Conservation (phyloP, 2,888 invertebrate species). For the Lasioglossum oenotherae region DNA sequence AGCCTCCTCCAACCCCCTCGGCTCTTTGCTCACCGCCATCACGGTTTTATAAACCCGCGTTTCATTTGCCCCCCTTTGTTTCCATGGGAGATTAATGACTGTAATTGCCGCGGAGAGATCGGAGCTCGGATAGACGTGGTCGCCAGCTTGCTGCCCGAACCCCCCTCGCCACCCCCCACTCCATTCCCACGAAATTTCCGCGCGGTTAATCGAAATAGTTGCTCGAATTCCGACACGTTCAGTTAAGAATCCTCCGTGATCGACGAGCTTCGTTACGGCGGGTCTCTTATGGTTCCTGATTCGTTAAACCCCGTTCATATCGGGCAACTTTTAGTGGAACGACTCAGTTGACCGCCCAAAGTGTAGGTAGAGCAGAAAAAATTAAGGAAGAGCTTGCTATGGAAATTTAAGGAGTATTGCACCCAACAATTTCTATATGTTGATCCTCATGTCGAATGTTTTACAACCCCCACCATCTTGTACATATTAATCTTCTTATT, state of each 20-base stretch:
- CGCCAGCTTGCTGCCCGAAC: not conserved
- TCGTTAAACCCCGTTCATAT: not conserved
- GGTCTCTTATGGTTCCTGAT: not conserved
- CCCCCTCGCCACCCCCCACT: not conserved
- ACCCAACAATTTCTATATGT: too few species aligned
- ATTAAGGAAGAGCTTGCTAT: too few species aligned
- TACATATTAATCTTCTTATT: too few species aligned
- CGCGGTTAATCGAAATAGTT: conserved; percentile 14
- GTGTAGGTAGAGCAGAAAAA: not conserved
- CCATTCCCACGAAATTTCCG: not conserved
- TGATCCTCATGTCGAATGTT: too few species aligned
- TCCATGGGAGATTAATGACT: conserved; percentile 8
- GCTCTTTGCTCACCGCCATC: not conserved
- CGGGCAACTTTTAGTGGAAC: not conserved
- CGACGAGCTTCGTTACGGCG: not conserved
- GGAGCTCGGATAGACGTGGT: not conserved
- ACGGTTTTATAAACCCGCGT: conserved; percentile 13
- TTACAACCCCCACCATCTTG: too few species aligned
- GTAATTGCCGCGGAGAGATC: conserved; percentile 28
- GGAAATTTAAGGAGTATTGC: too few species aligned
- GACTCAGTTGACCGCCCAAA: not conserved
- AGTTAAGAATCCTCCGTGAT: not conserved
- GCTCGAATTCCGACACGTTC: not conserved
- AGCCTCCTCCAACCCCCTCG: not conserved
- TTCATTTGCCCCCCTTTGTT: conserved; percentile 23